Evolutionary conservation across 2,113 vertebrate genomes (phyloP), one percentile per base, ranked within the genome.

Genomic region (Gasterosteus nipponicus): DNA sequence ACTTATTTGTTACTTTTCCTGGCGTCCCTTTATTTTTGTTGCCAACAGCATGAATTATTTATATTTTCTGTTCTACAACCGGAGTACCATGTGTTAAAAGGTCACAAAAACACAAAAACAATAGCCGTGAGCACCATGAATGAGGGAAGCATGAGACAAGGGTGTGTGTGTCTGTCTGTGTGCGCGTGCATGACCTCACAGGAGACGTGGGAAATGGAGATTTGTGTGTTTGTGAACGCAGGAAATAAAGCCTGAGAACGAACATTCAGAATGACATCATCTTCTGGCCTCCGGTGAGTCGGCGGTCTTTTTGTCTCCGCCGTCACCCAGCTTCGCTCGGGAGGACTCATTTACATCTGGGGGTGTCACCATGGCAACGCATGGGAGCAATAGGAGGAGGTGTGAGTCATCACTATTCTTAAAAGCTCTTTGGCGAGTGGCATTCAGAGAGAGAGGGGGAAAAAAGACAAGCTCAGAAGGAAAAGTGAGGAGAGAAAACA

Each of bases 381-480:
- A 83, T 46, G 39, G 81, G 73, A 75, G 84, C 88, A 85, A 87
- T 66, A 80, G 58, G 79, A 86, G 75, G 79, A 86, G 82, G 85
- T 68, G 51, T 93, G 93, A 94, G 81, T 94, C 92, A 94, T 91
- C 87, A 87, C 67, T 89, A 75, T 78, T 86, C 77, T 86, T 71
- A 64, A 87, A 87, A 64, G 44, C 42, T 4, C 68, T 81, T 78
- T 77, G 22, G 68, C 69, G 54, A 19, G 42, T 11, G 33, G 51
- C 35, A 19, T 5, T 19, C 49, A 66, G 61, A 4, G 26, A 54
- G 44, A 60, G 33, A 29, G 6, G 35, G 10, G 31, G n/a, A 5
- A 3, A 19, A 26, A 26, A 6, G 33, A 26, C 5, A 18, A 49
- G 7, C 18, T 8, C 10, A 4, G 35, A 49, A 18, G 14, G 10